Evolutionary conservation across 2,113 vertebrate species (phyloP), one percentile per base, ranked within the genome.

Genomic region (Eubucco bourcierii): DNA sequence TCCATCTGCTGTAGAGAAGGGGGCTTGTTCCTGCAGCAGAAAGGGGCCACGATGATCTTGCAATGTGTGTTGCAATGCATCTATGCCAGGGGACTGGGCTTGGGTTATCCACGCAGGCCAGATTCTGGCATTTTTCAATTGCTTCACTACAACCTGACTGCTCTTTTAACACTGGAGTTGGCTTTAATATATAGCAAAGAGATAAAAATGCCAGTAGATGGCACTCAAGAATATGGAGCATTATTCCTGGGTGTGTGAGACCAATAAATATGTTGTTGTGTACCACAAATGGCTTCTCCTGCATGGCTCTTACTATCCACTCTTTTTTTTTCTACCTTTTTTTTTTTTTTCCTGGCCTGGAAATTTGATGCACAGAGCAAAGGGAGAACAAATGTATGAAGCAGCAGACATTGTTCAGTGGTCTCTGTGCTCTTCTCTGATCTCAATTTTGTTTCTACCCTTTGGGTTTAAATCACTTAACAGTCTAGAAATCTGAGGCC

Each of bases 211-310:
- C 96, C 96, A 70, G 96, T 90, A 96, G 96, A 91, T 96, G 96
- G 96, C 95, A 94, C 90, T 95, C 96, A 90, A 95, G 96, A 96
- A 96, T 91, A 73, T 19, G 66, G 76, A 81, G 87, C 90, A 31
- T 72, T 82, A 4, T 18, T 91, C 31, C 79, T 0, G 16, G 76
- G 79, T 83, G 85, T 2, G 34, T 27, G 41, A 90, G 76, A 25
- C 14, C 68, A 5, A 46, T 18, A 76, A 67, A 88, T 3, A 41
- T 14, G 79, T 1, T 82, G 87, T 7, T 24, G 80, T 52, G 79
- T 19, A 55, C 68, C 91, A 72, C 90, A 91, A 94, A 96, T 96
- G 95, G 93, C 93, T 94, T 76, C 94, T 65, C 70, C 86, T 41
- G 73, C 6, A 2, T 70, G 14, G 80, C 79, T 56, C 65, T 29